Percentiles rank a stretch among this genome's conserved stretches.
phyloP scores from a whole-genome alignment of 2,797 vertebrate genomes.

The Euthynnus affinis region DNA sequence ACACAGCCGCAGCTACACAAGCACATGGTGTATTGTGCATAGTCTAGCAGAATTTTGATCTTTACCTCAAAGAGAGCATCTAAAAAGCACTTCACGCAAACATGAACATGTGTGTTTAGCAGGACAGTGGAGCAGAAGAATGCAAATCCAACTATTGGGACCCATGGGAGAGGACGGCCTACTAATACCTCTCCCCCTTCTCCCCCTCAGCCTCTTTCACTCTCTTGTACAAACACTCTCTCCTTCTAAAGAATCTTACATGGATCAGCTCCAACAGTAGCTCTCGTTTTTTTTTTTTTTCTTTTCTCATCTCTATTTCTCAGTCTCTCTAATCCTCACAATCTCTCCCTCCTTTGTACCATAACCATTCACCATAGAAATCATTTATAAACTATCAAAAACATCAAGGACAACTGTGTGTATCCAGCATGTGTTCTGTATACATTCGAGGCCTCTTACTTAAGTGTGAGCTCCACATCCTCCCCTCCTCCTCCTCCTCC shows the following conservation, averaged over 20 bases:
- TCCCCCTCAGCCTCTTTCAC: constrained; percentile 19
- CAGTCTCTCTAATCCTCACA: constrained; percentile 36
- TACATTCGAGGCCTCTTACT: constrained; percentile 77
- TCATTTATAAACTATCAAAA: constrained; percentile 19
- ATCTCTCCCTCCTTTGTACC: constrained; percentile 34
- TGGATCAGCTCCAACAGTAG: constrained; percentile 53
- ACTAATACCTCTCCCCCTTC: constrained; percentile 38
- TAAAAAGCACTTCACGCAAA: constrained; percentile 21
- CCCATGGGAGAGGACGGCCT: constrained; percentile 45
- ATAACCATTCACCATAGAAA: constrained; percentile 19
- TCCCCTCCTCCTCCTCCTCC: constrained; percentile 28
- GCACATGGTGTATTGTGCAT: constrained; percentile 4
- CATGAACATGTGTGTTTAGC: constrained; percentile 35
- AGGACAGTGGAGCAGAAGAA: constrained; percentile 55
- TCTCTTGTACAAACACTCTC: constrained; percentile 24
- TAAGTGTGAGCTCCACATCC: constrained; percentile 69
- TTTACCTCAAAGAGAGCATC: not conserved
- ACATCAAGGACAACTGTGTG: constrained; percentile 33
- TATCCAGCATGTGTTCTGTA: constrained; percentile 59
- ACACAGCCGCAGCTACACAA: constrained; percentile 8
- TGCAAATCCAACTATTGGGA: constrained; percentile 42
- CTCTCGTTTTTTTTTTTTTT: constrained; percentile 2
- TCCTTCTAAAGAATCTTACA: constrained; percentile 44
- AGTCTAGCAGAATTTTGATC: constrained; percentile 2
- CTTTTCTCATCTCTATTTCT: constrained; percentile 33